phyloP scores from a whole-genome alignment of 92 coral and sea anemone genomes.

The Anthopleura xanthogrammica region DNA sequence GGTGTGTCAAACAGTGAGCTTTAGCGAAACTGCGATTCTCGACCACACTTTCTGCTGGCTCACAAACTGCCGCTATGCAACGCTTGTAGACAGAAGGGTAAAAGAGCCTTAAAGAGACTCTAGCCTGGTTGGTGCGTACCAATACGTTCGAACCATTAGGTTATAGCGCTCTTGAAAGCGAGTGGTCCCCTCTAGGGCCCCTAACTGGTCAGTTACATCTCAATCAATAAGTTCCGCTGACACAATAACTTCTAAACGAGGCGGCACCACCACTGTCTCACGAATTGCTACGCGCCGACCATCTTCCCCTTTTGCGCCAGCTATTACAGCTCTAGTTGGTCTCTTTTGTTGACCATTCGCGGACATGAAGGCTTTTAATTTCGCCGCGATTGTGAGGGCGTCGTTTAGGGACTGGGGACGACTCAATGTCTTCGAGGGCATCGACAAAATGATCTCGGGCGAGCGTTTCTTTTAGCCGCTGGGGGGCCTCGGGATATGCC shows the following conservation, averaged over 20 bases:
- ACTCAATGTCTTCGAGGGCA: slow-evolving; percentile 44
- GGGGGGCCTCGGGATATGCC: slow-evolving; percentile 47
- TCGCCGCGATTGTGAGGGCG: slow-evolving; percentile 40
- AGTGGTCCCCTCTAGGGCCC: slow-evolving; percentile 16
- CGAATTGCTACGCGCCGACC: slow-evolving; percentile 27
- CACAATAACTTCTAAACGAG: slow-evolving; percentile 27
- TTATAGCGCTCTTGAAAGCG: slow-evolving; percentile 15
- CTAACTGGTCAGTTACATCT: slow-evolving; percentile 10
- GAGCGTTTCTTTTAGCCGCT: slow-evolving; percentile 34
- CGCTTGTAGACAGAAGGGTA: slow-evolving; percentile 21
- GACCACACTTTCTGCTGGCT: slow-evolving; percentile 18
- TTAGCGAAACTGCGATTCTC: not conserved
- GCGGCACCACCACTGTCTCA: slow-evolving; percentile 26
- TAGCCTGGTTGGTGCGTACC: slow-evolving; percentile 20
- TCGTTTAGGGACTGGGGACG: slow-evolving; percentile 34
- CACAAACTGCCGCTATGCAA: slow-evolving; percentile 11
- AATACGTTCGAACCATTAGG: slow-evolving; percentile 21
- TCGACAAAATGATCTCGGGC: slow-evolving; percentile 57
- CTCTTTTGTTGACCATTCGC: slow-evolving; percentile 33
- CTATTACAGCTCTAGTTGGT: slow-evolving; percentile 1
- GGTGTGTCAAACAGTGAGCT: slow-evolving; percentile 1
- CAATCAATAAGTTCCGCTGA: slow-evolving; percentile 24
- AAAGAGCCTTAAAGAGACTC: slow-evolving; percentile 18
- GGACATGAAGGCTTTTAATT: slow-evolving; percentile 40
- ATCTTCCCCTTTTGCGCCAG: not conserved